Evolutionary conservation across 2,797 vertebrate species (phyloP), one percentile per base, ranked within the genome.

Genomic region (Graptemys geographica): DNA sequence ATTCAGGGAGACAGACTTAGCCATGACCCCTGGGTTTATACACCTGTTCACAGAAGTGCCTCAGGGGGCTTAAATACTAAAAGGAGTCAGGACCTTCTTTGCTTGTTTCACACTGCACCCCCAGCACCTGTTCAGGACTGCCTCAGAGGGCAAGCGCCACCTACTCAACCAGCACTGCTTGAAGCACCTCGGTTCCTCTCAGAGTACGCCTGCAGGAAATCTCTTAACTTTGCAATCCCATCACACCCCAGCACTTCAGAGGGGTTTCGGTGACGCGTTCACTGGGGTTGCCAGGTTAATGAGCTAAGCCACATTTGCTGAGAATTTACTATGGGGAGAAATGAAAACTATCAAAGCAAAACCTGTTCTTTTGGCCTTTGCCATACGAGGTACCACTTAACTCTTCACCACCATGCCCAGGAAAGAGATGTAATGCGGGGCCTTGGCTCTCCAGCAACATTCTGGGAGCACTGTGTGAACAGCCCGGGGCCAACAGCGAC

Each of bases 321-420:
- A 49, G 27, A 49, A 28, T 9, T 27, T 27, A 49, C 31, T 28
- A 9, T 9, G 27, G 74, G 15, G 44, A 78, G 44, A 78, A 78
- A 49, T 4, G 27, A 78, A 78, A 49, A 47, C 74, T 11, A 44
- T 1, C 62, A 11, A 56, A 62, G 56, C 72, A 81, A 5, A 90
- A 49, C 41, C 2, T 6, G 2, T 4, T 0, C 0, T 2, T 2
- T 3, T 0, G 3, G 27, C 19, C 65, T 69, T 65, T 19, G 62
- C 62, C 62, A 37, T 69, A 21, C 10, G 4, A 37, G 65, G 51
- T 5, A 28, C 74, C 27, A 16, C 74, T 28, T 49, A 28, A 5
- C 47, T 28, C 47, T 31, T 19, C 47, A 47, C 15, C 47, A 28
- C 5, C 15, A 33, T 18, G 28, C 31, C 76, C 44, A 18, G 44